Evolutionary conservation across 2,888 invertebrate species (phyloP).

Genomic region (Drosophila meridiana): DNA sequence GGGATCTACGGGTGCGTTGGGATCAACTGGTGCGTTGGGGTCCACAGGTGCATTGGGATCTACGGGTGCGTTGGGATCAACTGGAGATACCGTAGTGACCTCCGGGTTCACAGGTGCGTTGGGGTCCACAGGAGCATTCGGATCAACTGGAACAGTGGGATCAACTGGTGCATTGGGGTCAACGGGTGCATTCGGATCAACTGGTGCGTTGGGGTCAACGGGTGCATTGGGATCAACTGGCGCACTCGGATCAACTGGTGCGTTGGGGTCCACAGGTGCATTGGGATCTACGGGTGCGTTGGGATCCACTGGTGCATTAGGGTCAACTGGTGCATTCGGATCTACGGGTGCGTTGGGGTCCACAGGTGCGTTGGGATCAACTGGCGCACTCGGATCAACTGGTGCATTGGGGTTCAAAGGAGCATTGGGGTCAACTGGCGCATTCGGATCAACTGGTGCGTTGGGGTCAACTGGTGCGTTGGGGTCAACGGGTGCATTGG

Average conservation of each 20-base stretch:
- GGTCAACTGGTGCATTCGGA: slow-evolving; percentile 3
- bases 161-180: neutral
- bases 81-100: neutral
- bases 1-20: rapidly evolving
- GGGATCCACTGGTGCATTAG: slow-evolving; percentile 3
- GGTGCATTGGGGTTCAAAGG: slow-evolving; percentile 11
- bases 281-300: slow-evolving; percentile 9
- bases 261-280: neutral
- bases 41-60: neutral
- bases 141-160: neutral
- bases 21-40: rapidly evolving
- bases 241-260: neutral
- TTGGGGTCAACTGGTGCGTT: slow-evolving; percentile 1
- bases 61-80: rapidly evolving
- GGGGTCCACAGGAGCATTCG: rapidly evolving
- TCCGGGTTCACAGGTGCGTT: neutral
- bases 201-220: neutral
- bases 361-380: neutral
- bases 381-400: slow-evolving; percentile 3
- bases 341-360: slow-evolving; percentile 3
- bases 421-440: slow-evolving; percentile 3
- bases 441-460: neutral
- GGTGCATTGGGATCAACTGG: slow-evolving; percentile 5
- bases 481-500: neutral
- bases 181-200: neutral